Percentiles rank a stretch among this genome's conserved stretches.
Evolutionary conservation across 2,888 invertebrate genomes (phyloP).

Genomic region (Nymphalis urticae): DNA sequence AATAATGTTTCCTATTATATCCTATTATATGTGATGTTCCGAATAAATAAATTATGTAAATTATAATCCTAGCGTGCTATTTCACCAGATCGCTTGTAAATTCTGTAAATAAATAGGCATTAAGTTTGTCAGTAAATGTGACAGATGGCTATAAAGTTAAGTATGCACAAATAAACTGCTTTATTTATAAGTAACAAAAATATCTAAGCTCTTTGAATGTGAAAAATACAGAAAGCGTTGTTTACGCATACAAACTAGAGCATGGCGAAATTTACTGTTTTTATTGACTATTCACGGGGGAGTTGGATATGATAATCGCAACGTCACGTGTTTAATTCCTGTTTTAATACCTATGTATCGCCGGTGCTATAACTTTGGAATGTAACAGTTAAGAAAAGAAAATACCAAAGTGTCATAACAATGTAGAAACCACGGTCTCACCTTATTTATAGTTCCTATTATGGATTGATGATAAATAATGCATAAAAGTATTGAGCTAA

Average conservation of each 20-base stretch:
- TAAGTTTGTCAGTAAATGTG: constrained; percentile 65
- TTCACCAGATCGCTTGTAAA: constrained; percentile 68
- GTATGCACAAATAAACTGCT: constrained; percentile 63
- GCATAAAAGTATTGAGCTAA: constrained; percentile 10
- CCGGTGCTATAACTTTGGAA: constrained; percentile 30
- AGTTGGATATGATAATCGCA: constrained; percentile 13
- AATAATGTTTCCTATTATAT: constrained; percentile 63
- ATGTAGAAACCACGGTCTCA: constrained; percentile 28
- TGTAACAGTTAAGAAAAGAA: constrained; percentile 23
- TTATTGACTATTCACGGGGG: constrained; percentile 18
- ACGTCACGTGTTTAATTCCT: constrained; percentile 17
- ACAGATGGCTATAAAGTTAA: constrained; percentile 56
- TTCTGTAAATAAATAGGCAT: constrained; percentile 70
- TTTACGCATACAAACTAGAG: constrained; percentile 32
- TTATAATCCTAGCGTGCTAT: constrained; percentile 46
- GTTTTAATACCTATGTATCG: constrained; percentile 16
- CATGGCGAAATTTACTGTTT: constrained; percentile 19
- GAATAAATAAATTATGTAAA: constrained; percentile 62
- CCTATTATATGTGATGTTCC: constrained; percentile 53
- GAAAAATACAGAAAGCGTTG: constrained; percentile 27
- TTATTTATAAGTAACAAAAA: constrained; percentile 38
- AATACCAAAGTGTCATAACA: constrained; percentile 35
- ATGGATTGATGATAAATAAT: constrained; percentile 22
- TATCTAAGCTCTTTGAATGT: constrained; percentile 32
- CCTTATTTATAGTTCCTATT: constrained; percentile 38